Base-by-base conservation (phyloP, 2,797 vertebrate genomes). In the Valencia hispanica region DNA sequence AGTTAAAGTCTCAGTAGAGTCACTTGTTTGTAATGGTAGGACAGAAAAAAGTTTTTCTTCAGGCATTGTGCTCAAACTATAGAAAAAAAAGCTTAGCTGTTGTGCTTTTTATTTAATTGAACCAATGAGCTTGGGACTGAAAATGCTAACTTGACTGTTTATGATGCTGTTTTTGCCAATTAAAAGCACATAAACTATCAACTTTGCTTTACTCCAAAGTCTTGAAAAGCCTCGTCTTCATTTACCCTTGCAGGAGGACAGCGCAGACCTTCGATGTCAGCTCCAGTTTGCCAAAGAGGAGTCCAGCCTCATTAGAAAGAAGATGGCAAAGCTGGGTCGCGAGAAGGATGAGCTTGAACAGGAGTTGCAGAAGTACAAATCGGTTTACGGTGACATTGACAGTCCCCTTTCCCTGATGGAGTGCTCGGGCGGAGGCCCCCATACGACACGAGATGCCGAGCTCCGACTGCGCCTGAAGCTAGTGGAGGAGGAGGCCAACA, bases 261-360 rank as follows among this genome's bases (percentile, higher is more conserved):
- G 96, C 0, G 97, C 98, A n/a, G 98, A 99, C 90, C 95, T 99
- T 92, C 96, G 96, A 81, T 99, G 98, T 90, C 98, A 99, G 94
- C 97, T 99, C 72, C 98, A 99, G 94, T 99, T 99, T 90, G 93
- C 97, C 90, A 99, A 99, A 93, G 98, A 99, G 86, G 98, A 99
- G 91, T 97, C 97, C 5, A 84, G 93, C 0, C 94, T 99, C 82
- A 99, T 99, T 98, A 96, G 97, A 48, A 99, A 98, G 90, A 99
- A 99, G 94, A 98, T 99, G 98, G 98, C 98, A 48, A 99, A 96
- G 86, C 93, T 99, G 30, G 97, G 97, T 41, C 95, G 94, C 20
- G 98, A 99, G 91, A 99, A 98, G 86, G 98, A 99, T 0, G 97
- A 97, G 47, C 88, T 98, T 87, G 98, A 99, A 75, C 98, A 97